phyloP scores from a whole-genome alignment of 2,888 invertebrate species.

The Cacoxenus indagator region DNA sequence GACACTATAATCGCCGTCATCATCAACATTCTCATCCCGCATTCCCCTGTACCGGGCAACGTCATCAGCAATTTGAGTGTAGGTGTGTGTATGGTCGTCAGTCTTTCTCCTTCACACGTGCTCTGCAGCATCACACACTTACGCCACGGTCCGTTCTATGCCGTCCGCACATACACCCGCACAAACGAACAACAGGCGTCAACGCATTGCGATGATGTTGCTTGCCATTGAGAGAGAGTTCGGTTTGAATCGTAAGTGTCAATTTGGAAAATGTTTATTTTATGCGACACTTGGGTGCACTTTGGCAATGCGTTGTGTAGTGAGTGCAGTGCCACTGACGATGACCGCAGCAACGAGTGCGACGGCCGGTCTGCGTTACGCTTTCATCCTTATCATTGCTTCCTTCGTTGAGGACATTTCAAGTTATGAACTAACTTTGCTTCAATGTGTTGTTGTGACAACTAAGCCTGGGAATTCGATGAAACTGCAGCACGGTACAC shows the following conservation, averaged over 20 bases:
- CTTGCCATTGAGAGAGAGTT: slow-evolving; percentile 50
- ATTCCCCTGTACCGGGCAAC: no score
- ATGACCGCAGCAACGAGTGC: neutral
- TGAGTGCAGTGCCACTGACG: neutral
- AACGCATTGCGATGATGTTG: slow-evolving; percentile 14
- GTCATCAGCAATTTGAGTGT: neutral
- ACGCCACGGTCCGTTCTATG: neutral
- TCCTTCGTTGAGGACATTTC: no score
- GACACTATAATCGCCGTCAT: neutral
- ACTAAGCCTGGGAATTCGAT: no score
- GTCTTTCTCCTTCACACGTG: no score
- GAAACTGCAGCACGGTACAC: neutral
- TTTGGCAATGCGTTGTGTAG: slow-evolving; percentile 25
- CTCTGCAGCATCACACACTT: no score
- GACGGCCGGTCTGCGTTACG: neutral
- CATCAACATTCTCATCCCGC: neutral
- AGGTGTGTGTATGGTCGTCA: neutral
- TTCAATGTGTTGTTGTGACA: no score
- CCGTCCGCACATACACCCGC: neutral
- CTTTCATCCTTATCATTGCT: neutral
- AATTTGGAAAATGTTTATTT: slow-evolving; percentile 65
- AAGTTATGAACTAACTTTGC: no score
- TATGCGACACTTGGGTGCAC: slow-evolving; percentile 52
- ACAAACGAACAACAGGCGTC: neutral
- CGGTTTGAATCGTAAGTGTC: slow-evolving; percentile 59